These are phyloP conservation scores for Drosophila subquinaria DNA, from an alignment of 2,888 invertebrate species.

Conservation along the genomic window DNA sequence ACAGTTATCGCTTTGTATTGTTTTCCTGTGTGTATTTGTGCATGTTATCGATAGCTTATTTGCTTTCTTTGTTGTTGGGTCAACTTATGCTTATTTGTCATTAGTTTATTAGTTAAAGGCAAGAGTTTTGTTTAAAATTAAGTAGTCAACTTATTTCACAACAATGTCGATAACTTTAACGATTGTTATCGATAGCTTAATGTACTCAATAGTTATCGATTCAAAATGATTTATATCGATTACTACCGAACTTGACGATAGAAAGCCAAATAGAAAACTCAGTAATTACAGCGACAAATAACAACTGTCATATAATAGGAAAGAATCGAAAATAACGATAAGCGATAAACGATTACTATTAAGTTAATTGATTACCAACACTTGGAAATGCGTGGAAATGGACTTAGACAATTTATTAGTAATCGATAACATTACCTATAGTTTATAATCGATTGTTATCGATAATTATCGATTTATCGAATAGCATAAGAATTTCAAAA, in stretches of 20 bases:
- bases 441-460: neutral
- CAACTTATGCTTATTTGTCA: neutral
- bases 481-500: neutral
- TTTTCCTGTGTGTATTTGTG: neutral
- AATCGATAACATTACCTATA: conserved; percentile 3
- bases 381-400: neutral
- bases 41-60: conserved; percentile 17
- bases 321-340: neutral
- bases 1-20: too few species aligned
- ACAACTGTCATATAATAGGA: neutral
- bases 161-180: neutral
- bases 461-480: conserved; percentile 5
- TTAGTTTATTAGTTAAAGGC: neutral
- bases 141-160: neutral
- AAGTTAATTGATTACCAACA: neutral
- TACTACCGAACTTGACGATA: neutral
- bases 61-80: neutral
- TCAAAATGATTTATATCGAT: neutral
- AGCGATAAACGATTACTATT: neutral
- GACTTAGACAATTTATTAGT: too few species aligned
- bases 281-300: neutral
- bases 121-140: neutral
- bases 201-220: too few species aligned
- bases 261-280: neutral
- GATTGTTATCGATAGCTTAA: neutral